phyloP scores from a whole-genome alignment of 1,140 invertebrate genomes.

The Bombus turneri region DNA sequence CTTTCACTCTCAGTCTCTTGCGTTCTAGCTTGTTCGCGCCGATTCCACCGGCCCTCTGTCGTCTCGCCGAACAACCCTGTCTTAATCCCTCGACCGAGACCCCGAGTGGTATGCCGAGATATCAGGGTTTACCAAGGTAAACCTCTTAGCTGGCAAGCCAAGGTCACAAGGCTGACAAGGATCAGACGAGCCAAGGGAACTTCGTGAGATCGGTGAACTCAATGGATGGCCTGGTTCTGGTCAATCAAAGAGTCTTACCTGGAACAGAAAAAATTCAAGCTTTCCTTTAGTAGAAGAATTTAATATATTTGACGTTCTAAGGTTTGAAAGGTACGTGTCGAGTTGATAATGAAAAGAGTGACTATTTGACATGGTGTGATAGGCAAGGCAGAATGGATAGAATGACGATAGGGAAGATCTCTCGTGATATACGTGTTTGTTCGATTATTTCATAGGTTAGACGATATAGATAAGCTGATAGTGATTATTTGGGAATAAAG shows the following conservation, averaged over 20 bases:
- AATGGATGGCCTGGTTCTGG: neutral
- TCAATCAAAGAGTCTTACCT: conserved; percentile 54
- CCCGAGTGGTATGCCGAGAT: conserved; percentile 65
- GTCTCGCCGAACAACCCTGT: conserved; percentile 56
- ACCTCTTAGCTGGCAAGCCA: conserved; percentile 62
- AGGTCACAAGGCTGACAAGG: conserved; percentile 53
- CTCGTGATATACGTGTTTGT: neutral
- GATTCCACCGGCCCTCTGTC: conserved; percentile 48
- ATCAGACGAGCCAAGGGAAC: conserved; percentile 10
- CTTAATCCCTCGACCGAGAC: conserved; percentile 63
- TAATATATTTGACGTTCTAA: neutral
- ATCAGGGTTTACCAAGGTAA: conserved; percentile 63
- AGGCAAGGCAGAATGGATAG: neutral
- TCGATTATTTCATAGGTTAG: neutral
- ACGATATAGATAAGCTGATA: neutral
- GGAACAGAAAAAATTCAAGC: conserved; percentile 47
- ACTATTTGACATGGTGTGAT: neutral
- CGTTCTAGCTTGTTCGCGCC: neutral
- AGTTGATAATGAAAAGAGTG: neutral
- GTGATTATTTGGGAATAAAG: neutral
- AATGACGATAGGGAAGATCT: neutral
- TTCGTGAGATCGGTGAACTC: neutral
- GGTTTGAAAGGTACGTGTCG: neutral
- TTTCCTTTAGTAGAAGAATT: neutral
- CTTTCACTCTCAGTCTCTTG: neutral